Percentiles rank a stretch among this genome's conserved stretches.
phyloP scores from a whole-genome alignment of 2,113 vertebrate genomes.

The Phasianus colchicus region DNA sequence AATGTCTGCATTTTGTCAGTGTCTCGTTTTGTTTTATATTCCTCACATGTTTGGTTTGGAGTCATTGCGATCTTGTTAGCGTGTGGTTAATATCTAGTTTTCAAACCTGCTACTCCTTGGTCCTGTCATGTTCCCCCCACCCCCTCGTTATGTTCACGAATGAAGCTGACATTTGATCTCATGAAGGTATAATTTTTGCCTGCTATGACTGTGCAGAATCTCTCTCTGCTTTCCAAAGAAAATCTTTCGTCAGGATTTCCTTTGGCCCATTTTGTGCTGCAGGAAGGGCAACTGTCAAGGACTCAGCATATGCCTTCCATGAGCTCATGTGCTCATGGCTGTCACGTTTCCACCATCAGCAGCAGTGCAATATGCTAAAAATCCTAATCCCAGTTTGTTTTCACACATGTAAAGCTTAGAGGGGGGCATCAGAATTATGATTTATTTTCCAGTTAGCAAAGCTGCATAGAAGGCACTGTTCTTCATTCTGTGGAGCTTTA shows the following conservation, averaged over 20 bases:
- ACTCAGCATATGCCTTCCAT: accelerated
- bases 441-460: background rate
- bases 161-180: background rate
- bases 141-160: background rate
- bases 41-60: background rate
- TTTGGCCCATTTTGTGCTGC: background rate
- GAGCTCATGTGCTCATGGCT: background rate
- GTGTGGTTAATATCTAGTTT: background rate
- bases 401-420: background rate
- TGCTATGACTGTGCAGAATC: background rate
- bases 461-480: background rate
- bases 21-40: background rate
- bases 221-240: background rate
- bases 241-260: background rate
- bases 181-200: background rate
- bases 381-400: background rate
- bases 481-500: background rate
- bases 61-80: background rate
- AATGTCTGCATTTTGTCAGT: background rate
- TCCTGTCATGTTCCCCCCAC: background rate
- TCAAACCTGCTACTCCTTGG: background rate
- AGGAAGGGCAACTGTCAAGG: background rate
- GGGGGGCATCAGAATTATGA: background rate
- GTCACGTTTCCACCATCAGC: background rate
- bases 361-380: background rate